Evolutionary conservation across 2,797 vertebrate genomes (phyloP), one percentile per base, ranked within the genome.

Genomic region (Syngnathus rostellatus): DNA sequence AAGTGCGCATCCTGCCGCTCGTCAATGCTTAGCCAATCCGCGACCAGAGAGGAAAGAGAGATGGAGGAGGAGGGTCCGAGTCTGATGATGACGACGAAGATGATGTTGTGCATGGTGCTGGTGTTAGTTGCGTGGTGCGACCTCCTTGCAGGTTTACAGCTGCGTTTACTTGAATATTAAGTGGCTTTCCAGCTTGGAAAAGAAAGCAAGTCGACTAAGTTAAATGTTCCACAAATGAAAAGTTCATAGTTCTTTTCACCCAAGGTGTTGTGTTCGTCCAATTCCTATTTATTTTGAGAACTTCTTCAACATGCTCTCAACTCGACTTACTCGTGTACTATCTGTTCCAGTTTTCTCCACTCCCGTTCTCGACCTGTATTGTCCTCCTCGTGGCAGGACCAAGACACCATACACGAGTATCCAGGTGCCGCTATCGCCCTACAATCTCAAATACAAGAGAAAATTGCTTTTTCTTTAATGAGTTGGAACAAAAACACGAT

Each of bases 1-100:
- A 79, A 83, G 80, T 86, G 86, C 87, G 84, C 85, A 83, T 83
- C 82, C 86, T 83, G 78, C 63, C 75, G 75, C 83, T 66, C 70
- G 70, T 77, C 67, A 72, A 79, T 53, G 68, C 17, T 81, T 76
- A 72, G 66, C 75, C 79, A 72, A 84, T 85, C 82, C 81, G 77
- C 74, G 55, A 25, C 69, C 65, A 70, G 60, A 57, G 23, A 25
- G 21, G 23, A 57, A 57, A 8, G 55, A 17, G 14, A 57, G 55
- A 57, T 17, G 12, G 25, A 17, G 11, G 55, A 5, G 60, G 60
- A 25, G 60, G 40, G 9, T 39, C 37, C 5, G 40, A 23, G 12
- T 14, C n/a, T 25, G 60, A 25, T 43, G 41, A 62, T 45, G 60
- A 50, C 11, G 43, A 19, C 2, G 60, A 6, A 43, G 40, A 19